Evolutionary conservation across 1,140 invertebrate genomes (phyloP).

Genomic region (Melanaphis sacchari): DNA sequence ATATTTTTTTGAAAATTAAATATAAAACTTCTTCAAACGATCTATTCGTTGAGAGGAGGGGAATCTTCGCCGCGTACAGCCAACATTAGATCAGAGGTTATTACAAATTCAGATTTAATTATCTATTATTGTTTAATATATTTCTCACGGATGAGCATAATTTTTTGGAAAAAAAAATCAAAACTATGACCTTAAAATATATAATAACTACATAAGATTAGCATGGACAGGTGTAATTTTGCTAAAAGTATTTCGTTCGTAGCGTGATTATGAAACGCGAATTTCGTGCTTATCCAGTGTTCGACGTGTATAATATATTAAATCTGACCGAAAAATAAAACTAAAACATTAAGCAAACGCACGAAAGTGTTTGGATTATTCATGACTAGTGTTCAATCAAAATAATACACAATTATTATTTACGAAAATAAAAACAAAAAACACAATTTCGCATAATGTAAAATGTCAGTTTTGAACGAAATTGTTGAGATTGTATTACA

Average conservation of each 20-base stretch:
- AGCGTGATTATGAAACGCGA: neutral
- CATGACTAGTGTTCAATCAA: neutral
- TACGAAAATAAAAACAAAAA: neutral
- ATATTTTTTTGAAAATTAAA: neutral
- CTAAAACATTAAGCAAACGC: neutral
- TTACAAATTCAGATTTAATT: neutral
- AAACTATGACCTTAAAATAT: neutral
- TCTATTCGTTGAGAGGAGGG: neutral
- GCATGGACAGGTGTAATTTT: neutral
- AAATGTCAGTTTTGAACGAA: neutral
- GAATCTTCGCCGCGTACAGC: neutral
- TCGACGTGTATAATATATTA: neutral
- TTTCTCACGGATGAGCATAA: neutral
- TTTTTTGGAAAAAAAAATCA: neutral
- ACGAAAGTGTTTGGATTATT: neutral
- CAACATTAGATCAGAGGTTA: neutral
- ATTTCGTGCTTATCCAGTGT: neutral
- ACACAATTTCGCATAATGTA: neutral
- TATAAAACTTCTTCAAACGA: neutral
- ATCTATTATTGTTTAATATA: neutral
- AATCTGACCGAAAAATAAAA: neutral
- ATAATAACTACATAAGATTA: too few species aligned
- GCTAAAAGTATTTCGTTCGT: neutral
- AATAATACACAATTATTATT: neutral
- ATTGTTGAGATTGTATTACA: neutral